phyloP scores from a whole-genome alignment of 2,113 vertebrate genomes.

The Circaetus cinerascens region DNA sequence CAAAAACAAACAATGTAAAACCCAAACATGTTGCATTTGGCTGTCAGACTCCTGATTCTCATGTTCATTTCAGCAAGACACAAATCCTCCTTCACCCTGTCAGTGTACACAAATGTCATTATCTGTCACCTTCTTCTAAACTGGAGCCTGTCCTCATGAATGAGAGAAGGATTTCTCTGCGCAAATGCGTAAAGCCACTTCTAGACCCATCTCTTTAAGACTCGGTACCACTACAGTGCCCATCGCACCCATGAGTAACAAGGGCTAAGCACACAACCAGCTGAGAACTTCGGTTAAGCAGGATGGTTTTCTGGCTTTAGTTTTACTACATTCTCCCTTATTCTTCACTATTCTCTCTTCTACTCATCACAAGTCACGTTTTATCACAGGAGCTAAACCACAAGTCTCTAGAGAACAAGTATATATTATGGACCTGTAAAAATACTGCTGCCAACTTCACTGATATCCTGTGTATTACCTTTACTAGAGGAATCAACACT shows the following conservation, averaged over 20 bases:
- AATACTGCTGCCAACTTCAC: neutral
- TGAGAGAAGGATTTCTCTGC: neutral
- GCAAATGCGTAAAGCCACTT: neutral
- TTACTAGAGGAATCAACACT: neutral
- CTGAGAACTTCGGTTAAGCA: neutral
- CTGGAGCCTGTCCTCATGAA: neutral
- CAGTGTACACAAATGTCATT: neutral
- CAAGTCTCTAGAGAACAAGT: neutral
- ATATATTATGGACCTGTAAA: neutral
- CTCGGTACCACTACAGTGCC: neutral
- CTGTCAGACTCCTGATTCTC: neutral
- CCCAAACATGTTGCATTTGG: neutral
- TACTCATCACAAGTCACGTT: neutral
- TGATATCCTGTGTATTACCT: neutral
- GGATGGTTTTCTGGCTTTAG: neutral
- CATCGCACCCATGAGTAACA: rapidly evolving
- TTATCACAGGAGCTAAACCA: neutral
- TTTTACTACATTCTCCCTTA: neutral
- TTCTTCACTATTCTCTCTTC: neutral
- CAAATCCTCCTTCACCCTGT: neutral
- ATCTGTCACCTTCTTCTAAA: neutral
- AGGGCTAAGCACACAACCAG: neutral
- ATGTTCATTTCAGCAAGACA: neutral
- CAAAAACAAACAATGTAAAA: neutral
- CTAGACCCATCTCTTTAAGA: neutral